Evolutionary conservation across 2,888 invertebrate species (phyloP).

Genomic region (Leptinotarsa rubiginosa): DNA sequence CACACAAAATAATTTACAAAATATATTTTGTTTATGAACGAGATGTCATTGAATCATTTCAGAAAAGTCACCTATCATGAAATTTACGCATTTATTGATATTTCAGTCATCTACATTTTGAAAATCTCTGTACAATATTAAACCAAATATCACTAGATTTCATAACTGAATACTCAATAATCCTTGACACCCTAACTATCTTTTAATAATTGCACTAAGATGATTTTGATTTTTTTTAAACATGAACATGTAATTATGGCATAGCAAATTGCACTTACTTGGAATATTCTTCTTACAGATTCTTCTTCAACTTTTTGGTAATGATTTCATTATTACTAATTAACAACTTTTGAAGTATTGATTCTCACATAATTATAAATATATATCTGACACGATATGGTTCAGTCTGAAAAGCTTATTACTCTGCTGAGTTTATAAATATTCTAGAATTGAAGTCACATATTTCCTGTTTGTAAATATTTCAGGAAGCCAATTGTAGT

Average conservation of each 20-base stretch:
- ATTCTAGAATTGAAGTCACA: not conserved
- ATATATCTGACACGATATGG: too few relatives aligned
- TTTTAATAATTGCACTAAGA: slow-evolving; percentile 49
- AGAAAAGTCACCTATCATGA: slow-evolving; percentile 42
- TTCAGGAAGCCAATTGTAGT: not conserved
- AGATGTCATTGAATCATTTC: not conserved
- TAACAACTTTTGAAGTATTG: too few relatives aligned
- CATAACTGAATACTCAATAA: slow-evolving; percentile 29
- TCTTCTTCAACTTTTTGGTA: not conserved
- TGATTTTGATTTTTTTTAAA: slow-evolving; percentile 41
- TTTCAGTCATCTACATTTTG: slow-evolving; percentile 62
- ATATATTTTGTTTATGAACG: not conserved
- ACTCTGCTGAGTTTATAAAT: not conserved
- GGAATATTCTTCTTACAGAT: not conserved
- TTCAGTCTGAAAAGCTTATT: not conserved
- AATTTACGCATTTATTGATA: slow-evolving; percentile 57
- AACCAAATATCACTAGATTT: slow-evolving; percentile 55
- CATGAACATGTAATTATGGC: slow-evolving; percentile 2
- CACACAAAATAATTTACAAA: not conserved
- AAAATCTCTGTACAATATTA: slow-evolving; percentile 62
- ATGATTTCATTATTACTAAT: too few relatives aligned
- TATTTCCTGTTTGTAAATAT: not conserved
- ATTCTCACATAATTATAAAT: too few relatives aligned
- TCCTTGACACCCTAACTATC: slow-evolving; percentile 40
- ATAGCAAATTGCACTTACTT: not conserved